Percentiles rank a stretch among this genome's conserved stretches.
These are phyloP conservation scores for Spongilla lacustris DNA, from an alignment of 37 sponge, comb jelly and placozoan genomes.

Conservation along the genomic window DNA sequence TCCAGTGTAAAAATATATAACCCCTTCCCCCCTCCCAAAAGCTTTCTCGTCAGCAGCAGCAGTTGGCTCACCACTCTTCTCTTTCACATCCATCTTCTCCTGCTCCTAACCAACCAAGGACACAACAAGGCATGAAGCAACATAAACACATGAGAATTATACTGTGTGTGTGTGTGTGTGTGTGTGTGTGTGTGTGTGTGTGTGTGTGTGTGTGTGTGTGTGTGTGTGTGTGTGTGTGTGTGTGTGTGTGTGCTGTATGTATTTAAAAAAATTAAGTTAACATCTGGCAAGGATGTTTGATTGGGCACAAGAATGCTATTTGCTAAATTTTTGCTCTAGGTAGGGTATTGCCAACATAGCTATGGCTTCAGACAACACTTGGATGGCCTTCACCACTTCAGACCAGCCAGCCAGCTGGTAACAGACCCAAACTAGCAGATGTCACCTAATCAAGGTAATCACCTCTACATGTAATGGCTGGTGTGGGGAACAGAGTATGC, in stretches of 20 bases:
- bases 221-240: no score
- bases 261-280: no score
- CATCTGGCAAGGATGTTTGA: no score
- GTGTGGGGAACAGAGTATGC: background rate
- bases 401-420: background rate
- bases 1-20: no score
- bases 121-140: background rate
- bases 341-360: no score
- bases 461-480: background rate
- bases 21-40: background rate
- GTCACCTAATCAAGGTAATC: background rate
- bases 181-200: no score
- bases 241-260: no score
- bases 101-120: background rate
- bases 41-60: background rate
- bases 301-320: no score
- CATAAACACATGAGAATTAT: background rate
- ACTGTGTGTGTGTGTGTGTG: no score
- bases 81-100: conserved; percentile 10
- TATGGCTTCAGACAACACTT: no score
- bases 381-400: background rate
- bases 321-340: no score
- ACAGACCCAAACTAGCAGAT: background rate
- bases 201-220: no score
- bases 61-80: background rate